A percentile compares a stretch with the other conserved stretches of the same genome.
phyloP scores from a whole-genome alignment of 2,113 vertebrate genomes.

The Phyllostomus hastatus region DNA sequence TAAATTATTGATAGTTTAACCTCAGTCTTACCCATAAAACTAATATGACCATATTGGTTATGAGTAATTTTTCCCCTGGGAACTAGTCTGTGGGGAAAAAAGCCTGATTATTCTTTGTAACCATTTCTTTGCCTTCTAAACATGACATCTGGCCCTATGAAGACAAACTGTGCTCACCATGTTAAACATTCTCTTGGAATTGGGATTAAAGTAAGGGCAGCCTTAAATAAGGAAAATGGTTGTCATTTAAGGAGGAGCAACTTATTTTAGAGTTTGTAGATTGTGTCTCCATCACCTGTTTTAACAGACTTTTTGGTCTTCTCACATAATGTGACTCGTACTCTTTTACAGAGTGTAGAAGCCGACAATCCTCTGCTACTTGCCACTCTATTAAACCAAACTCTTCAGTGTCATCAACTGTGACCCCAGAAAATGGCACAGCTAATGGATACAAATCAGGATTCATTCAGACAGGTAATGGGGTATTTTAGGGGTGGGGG shows the following conservation, averaged over 20 bases:
- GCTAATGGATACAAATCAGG: slow-evolving; percentile 92
- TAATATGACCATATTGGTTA: not conserved
- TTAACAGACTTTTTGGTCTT: not conserved
- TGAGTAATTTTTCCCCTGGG: not conserved
- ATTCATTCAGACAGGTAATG: slow-evolving; percentile 91
- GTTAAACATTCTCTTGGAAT: not conserved
- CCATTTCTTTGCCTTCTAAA: not conserved
- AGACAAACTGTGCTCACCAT: not conserved
- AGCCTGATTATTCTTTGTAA: not conserved
- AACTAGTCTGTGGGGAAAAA: not conserved
- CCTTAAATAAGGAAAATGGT: not conserved
- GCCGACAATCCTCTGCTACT: slow-evolving; percentile 88
- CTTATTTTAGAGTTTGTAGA: slow-evolving; percentile 24
- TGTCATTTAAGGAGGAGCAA: not conserved
- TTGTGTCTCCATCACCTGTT: not conserved
- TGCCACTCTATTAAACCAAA: slow-evolving; percentile 90
- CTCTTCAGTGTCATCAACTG: slow-evolving; percentile 88
- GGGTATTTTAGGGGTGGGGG: not conserved
- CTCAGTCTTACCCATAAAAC: slow-evolving; percentile 10
- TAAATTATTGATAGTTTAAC: slow-evolving; percentile 17
- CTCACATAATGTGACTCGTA: slow-evolving; percentile 72
- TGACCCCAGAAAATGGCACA: slow-evolving; percentile 90
- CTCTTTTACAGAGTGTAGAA: slow-evolving; percentile 91
- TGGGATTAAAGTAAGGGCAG: not conserved
- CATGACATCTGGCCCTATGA: not conserved